Evolutionary conservation across 2,797 vertebrate genomes (phyloP).

Genomic region (Taenioides sp.): DNA sequence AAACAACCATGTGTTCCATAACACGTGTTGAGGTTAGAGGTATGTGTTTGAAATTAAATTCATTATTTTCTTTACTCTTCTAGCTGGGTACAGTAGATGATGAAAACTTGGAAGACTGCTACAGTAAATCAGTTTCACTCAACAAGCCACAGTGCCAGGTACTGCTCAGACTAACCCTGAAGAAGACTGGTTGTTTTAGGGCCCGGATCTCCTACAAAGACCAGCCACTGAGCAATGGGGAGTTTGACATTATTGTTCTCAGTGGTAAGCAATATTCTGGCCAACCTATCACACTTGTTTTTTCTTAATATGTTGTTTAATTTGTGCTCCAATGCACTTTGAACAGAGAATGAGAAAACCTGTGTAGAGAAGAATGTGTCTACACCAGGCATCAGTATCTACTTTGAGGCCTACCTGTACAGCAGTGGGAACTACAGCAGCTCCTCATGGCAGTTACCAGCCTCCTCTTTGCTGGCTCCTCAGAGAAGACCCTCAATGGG

Average conservation of each 20-base stretch:
- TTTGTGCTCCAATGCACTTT: not conserved
- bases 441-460: constrained; percentile 88
- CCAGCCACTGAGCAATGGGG: constrained; percentile 94
- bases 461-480: constrained; percentile 82
- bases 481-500: constrained; percentile 89
- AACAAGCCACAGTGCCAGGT: constrained; percentile 92
- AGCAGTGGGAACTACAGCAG: constrained; percentile 87
- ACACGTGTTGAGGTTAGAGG: not conserved
- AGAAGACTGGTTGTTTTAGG: constrained; percentile 90
- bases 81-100: constrained; percentile 92
- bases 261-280: constrained; percentile 82
- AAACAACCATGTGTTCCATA: not conserved
- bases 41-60: constrained; percentile 20
- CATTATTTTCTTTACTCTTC: constrained; percentile 16
- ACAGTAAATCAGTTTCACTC: constrained; percentile 86
- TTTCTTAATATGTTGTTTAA: not conserved
- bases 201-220: constrained; percentile 91
- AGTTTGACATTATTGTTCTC: constrained; percentile 98
- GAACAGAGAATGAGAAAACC: constrained; percentile 91
- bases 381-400: constrained; percentile 95
- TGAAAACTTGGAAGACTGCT: constrained; percentile 83
- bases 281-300: not conserved
- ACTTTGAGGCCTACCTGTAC: constrained; percentile 98
- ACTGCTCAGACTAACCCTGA: constrained; percentile 87
- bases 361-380: constrained; percentile 97